A percentile compares a stretch with the other conserved stretches of the same genome.
These are phyloP conservation scores for Paguma larvata DNA, from an alignment of 2,797 vertebrate genomes.

Conservation along the genomic window DNA sequence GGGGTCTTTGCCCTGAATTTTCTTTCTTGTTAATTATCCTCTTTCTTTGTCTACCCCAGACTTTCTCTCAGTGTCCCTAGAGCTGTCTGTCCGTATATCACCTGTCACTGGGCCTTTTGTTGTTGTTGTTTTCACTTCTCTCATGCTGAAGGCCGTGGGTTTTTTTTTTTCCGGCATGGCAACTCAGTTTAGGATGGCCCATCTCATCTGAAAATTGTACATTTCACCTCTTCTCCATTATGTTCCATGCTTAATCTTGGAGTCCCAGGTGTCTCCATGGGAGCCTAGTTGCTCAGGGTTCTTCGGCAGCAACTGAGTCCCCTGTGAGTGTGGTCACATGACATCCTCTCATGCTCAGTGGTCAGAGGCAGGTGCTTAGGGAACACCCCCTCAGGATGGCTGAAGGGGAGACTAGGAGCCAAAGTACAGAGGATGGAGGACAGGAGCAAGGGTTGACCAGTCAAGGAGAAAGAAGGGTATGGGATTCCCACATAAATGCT, in stretches of 20 bases:
- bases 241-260: not conserved
- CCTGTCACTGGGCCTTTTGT: not conserved
- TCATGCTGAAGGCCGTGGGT: not conserved
- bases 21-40: not conserved
- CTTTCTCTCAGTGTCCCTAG: not conserved
- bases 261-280: not conserved
- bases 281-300: not conserved
- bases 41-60: not conserved
- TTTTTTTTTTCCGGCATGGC: not conserved
- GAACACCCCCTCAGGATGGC: accelerated
- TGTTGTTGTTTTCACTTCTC: not conserved
- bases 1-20: not conserved
- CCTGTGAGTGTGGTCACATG: not conserved
- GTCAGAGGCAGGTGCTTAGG: not conserved
- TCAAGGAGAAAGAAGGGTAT: not conserved
- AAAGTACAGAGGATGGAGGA: not conserved
- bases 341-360: not conserved
- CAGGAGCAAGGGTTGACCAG: not conserved
- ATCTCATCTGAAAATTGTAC: not conserved
- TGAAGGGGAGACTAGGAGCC: not conserved
- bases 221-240: not conserved
- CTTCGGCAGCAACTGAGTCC: not conserved
- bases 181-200: not conserved
- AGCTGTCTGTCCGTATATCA: not conserved
- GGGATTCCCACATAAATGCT: not conserved